Evolutionary conservation across 2,888 invertebrate species (phyloP), one percentile per base, ranked within the genome.

Genomic region (Drosophila subsilvestris): DNA sequence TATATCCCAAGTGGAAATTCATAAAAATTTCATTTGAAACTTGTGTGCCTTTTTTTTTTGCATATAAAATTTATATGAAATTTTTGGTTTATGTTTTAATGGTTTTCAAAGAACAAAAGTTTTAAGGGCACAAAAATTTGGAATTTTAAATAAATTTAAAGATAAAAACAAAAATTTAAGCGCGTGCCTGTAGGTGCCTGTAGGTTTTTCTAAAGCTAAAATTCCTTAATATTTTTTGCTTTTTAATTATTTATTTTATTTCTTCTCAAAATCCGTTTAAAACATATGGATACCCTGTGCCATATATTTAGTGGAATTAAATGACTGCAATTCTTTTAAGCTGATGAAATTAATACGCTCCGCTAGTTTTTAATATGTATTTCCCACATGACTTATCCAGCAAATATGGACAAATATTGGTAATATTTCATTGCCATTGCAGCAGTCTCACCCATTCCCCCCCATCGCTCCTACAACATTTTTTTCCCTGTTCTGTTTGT

Each of bases 1-100:
- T 58, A 59, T 59, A 47, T 32, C 37, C 70, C 50, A 49, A 70
- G 65, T 70, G 74, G 55, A 63, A 73, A 69, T 72, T 18, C 69
- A 69, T 49, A 54, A 53, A 61, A 53, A 71, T 37, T 53, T 27
- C 44, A 32, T 44, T 14, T 20, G 7, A 14, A 53, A 53, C 54
- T 71, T 20, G 43, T 43, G 53, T 37, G 22, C n/a, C n/a, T 25
- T 0, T 37, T 14, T 14, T 5, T 37, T 14, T 17, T 70, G 53
- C 62, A 60, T 37, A 60, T 43, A 48, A 48, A 61, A 70, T 62
- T 45, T 69, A 62, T 61, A 72, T 54, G 72, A 49, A 14, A 12
- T 14, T 14, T 12, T 32, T 32, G 14, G 65, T 32, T 54, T 54
- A 37, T 20, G 14, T 20, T 22, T 59, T 60, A 48, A 29, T 43